These are phyloP conservation scores for Imbricaverruca yamaguchii DNA, from an alignment of 2,888 invertebrate species.

Conservation along the genomic window DNA sequence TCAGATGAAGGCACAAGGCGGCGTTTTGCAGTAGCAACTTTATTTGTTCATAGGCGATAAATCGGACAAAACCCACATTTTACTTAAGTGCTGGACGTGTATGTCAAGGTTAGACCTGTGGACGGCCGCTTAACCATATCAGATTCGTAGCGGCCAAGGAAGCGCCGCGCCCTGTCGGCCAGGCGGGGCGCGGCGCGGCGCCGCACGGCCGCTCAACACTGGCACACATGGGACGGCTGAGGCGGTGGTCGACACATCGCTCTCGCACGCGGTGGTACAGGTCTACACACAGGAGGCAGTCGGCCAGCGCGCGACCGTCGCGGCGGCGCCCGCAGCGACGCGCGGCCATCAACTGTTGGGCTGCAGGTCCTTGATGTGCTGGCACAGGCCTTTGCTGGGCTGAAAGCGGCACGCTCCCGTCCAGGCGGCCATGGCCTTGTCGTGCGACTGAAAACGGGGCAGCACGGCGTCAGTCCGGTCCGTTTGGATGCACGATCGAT, in stretches of 20 bases:
- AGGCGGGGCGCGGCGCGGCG: no score
- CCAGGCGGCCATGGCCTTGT: constrained; percentile 2
- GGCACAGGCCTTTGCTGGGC: not conserved
- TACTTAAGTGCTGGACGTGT: constrained; percentile 2
- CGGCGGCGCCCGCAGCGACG: not conserved
- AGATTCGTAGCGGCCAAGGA: not conserved
- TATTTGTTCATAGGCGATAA: constrained; percentile 5
- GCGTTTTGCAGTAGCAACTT: not conserved
- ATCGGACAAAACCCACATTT: not conserved
- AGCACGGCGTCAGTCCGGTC: not conserved
- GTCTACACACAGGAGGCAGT: no score
- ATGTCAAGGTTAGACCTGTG: not conserved
- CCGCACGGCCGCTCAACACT: no score
- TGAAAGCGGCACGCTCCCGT: not conserved
- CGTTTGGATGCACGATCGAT: no score
- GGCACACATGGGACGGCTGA: no score
- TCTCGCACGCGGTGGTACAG: no score
- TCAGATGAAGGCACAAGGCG: no score
- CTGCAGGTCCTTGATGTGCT: not conserved
- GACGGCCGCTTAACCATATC: not conserved
- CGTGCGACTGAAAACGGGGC: constrained; percentile 12
- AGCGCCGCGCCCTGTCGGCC: not conserved
- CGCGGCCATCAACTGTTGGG: not conserved
- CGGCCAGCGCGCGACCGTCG: no score
- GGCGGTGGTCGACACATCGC: not conserved